Conservation (phyloP, 1,140 invertebrate species). For the Geopemphigus sp. region DNA sequence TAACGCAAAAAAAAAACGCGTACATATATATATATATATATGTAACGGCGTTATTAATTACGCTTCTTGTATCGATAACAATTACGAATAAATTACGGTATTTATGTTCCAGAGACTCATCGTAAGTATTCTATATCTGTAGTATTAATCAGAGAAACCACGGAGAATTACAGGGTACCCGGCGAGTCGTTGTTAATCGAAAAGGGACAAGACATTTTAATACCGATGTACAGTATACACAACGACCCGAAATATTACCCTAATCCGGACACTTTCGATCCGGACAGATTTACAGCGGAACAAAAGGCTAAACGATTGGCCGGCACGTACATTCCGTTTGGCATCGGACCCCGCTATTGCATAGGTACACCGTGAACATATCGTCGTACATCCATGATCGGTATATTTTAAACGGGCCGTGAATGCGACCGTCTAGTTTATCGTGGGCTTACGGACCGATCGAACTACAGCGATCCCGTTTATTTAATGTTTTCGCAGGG, state of each 20-base stretch:
- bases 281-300: constrained; percentile 58
- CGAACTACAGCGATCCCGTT: too few relatives aligned
- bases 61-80: too few relatives aligned
- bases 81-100: too few relatives aligned
- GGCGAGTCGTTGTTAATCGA: constrained; percentile 58
- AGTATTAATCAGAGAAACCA: constrained; percentile 58
- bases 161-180: constrained; percentile 59
- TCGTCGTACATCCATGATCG: neutral
- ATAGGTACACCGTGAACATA: constrained; percentile 59
- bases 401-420: too few relatives aligned
- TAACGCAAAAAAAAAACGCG: too few relatives aligned
- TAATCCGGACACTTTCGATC: constrained; percentile 67
- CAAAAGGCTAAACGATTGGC: constrained; percentile 53
- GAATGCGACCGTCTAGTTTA: too few relatives aligned
- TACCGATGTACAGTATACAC: constrained; percentile 64
- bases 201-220: constrained; percentile 58
- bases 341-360: constrained; percentile 67
- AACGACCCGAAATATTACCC: constrained; percentile 63
- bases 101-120: constrained; percentile 26
- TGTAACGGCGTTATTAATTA: too few relatives aligned
- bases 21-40: too few relatives aligned
- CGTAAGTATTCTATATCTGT: constrained; percentile 57
- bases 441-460: too few relatives aligned
- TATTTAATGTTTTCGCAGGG: constrained; percentile 26
- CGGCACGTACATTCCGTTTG: constrained; percentile 66